Evolutionary conservation across 2,797 vertebrate species (phyloP).

Genomic region (Sparidentex hasta): DNA sequence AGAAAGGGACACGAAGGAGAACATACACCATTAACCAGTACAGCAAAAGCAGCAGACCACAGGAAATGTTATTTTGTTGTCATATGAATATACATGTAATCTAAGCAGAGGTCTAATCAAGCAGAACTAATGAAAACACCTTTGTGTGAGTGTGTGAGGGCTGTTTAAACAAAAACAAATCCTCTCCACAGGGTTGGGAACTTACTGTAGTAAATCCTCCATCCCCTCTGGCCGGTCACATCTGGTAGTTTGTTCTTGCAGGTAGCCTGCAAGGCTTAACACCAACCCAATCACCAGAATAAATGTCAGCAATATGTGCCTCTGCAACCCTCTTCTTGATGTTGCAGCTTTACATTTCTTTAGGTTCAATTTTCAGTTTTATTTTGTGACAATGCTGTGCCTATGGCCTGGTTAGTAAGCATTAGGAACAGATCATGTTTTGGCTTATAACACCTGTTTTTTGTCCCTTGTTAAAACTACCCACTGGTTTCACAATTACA

Average conservation of each 20-base stretch:
- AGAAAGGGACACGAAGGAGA: background rate
- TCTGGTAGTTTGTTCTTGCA: background rate
- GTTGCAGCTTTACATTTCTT: no score
- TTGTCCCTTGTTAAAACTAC: no score
- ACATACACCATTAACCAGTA: background rate
- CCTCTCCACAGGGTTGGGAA: conserved; percentile 9
- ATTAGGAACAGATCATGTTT: no score
- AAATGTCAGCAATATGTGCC: no score
- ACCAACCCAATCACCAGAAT: no score
- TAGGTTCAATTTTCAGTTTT: no score
- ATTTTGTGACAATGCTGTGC: no score
- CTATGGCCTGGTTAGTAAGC: no score
- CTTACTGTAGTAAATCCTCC: background rate
- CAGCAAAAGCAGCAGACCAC: background rate
- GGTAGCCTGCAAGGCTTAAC: background rate
- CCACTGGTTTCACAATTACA: no score
- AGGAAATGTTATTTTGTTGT: background rate
- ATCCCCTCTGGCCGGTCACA: background rate
- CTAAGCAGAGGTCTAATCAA: conserved; percentile 7
- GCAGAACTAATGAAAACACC: conserved; percentile 5
- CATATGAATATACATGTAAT: background rate
- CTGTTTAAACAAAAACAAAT: background rate
- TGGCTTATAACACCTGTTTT: no score
- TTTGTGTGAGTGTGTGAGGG: background rate
- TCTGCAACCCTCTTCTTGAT: no score